Percentiles rank a stretch among this genome's conserved stretches.
Conservation (phyloP, 2,797 vertebrate genomes). For the Syngnathus acus region DNA sequence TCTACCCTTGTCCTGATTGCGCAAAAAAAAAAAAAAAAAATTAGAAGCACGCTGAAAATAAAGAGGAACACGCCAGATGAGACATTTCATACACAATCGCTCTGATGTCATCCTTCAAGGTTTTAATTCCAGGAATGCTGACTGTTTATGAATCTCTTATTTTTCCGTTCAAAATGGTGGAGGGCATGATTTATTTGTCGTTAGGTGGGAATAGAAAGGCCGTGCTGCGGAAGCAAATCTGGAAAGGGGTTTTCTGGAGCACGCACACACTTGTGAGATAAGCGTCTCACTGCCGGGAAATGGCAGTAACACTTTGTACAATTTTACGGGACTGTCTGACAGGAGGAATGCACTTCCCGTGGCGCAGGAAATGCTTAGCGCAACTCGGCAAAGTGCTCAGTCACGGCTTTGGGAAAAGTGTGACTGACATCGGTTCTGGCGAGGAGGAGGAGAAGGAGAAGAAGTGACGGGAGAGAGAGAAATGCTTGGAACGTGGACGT, state of each 20-base stretch:
- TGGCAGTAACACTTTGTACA: conserved; percentile 19
- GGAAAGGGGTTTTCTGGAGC: conserved; percentile 1
- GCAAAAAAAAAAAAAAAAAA: conserved; percentile 6
- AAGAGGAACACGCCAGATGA: neutral
- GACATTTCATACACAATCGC: neutral
- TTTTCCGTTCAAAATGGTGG: neutral
- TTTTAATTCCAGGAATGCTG: neutral
- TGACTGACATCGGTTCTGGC: conserved; percentile 38
- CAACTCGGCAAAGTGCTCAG: conserved; percentile 43
- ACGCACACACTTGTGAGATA: neutral
- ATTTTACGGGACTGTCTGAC: conserved; percentile 27
- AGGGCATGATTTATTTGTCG: neutral
- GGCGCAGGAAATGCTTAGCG: conserved; percentile 53
- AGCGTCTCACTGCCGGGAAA: conserved; percentile 33
- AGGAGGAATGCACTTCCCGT: conserved; percentile 58
- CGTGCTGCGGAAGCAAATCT: neutral
- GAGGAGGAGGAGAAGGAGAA: neutral
- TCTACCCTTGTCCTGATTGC: conserved; percentile 76
- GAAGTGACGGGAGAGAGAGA: neutral
- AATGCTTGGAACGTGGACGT: conserved; percentile 28
- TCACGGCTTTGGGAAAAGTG: conserved; percentile 38
- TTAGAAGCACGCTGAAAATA: neutral
- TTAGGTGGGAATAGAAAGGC: neutral
- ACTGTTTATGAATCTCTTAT: neutral
- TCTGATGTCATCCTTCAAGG: neutral